A percentile compares a stretch with the other conserved stretches of the same genome.
Conservation (phyloP, 2,888 invertebrate genomes). For the Xylocampa areola region DNA sequence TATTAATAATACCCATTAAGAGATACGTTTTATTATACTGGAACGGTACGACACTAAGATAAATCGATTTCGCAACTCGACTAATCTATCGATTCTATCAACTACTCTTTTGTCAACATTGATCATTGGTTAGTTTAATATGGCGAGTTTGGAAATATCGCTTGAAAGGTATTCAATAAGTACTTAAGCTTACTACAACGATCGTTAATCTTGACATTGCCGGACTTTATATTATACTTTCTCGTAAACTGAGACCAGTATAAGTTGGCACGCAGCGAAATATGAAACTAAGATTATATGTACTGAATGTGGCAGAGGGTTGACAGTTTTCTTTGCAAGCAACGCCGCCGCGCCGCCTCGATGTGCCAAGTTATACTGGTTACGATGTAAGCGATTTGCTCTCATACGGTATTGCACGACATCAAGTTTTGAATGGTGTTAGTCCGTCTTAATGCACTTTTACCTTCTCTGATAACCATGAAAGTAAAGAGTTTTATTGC, state of each 20-base stretch:
- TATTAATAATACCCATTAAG: conserved; percentile 25
- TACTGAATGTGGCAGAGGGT: too few relatives aligned
- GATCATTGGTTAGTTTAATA: conserved; percentile 19
- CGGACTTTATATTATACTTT: background rate
- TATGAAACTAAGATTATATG: too few relatives aligned
- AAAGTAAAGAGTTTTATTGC: conserved; percentile 32
- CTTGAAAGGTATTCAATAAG: background rate
- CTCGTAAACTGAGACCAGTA: too few relatives aligned
- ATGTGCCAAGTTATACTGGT: too few relatives aligned
- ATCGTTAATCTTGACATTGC: conserved; percentile 5
- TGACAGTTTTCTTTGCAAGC: too few relatives aligned
- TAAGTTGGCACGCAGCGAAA: too few relatives aligned
- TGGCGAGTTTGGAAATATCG: conserved; percentile 12
- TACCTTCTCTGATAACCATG: conserved; percentile 40
- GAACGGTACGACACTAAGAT: conserved; percentile 12
- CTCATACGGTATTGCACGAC: conserved; percentile 2
- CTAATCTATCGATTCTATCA: conserved; percentile 16
- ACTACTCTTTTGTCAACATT: conserved; percentile 28
- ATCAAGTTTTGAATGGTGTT: conserved; percentile 18
- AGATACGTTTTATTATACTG: conserved; percentile 14
- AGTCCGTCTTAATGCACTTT: conserved; percentile 31
- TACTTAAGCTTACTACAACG: background rate
- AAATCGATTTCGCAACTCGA: conserved; percentile 36
- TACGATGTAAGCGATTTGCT: conserved; percentile 2
- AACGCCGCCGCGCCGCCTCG: too few relatives aligned